Base-by-base conservation (phyloP, 64 coral and sea anemone species). In the Orbicella faveolata region DNA sequence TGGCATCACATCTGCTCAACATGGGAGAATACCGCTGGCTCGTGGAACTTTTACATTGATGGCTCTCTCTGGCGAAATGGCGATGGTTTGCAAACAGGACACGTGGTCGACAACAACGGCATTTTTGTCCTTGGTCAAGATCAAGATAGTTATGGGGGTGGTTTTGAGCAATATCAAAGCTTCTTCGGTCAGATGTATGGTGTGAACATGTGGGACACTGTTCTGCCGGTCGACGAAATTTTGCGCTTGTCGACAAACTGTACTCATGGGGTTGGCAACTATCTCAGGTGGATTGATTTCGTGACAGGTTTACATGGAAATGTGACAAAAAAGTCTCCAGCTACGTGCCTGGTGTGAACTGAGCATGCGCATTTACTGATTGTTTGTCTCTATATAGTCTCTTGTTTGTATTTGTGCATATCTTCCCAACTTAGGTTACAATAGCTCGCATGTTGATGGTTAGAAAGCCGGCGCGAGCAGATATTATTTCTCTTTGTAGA, bases 171-270 rank as follows among this genome's bases (percentile, higher is more conserved):
- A 20, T 6, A 6, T 10, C 79, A 83, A 23, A 90, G 79, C 34
- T 80, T 67, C 36, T 11, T 65, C 10, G 88, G 88, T 8, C 55
- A 79, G 17, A 61, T 80, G 20, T 59, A 79, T 12, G 33, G 70
- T 5, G 77, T 90, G 11, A 83, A 90, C 64, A 79, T 90, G 77
- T 90, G 88, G 76, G 25, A 81, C 16, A 39, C 16, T 11, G 73
- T 30, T 19, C 53, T 89, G 13, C 63, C 82, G 17, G 61, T 0
- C 35, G 62, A 85, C 9, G 82, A 85, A 69, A 69, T 85, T 64
- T 35, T n/a, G 23, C 9, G 7, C 16, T 17, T 53, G 20, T 37
- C 76, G 33, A 80, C 15, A 90, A 80, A 70, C 20, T 73, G 65
- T 62, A 53, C 89, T 26, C 12, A 5, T 48, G 64, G 14, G 17